Evolutionary conservation across 2,888 invertebrate genomes (phyloP), one percentile per base, ranked within the genome.

Genomic region (Caenorhabditis becei): DNA sequence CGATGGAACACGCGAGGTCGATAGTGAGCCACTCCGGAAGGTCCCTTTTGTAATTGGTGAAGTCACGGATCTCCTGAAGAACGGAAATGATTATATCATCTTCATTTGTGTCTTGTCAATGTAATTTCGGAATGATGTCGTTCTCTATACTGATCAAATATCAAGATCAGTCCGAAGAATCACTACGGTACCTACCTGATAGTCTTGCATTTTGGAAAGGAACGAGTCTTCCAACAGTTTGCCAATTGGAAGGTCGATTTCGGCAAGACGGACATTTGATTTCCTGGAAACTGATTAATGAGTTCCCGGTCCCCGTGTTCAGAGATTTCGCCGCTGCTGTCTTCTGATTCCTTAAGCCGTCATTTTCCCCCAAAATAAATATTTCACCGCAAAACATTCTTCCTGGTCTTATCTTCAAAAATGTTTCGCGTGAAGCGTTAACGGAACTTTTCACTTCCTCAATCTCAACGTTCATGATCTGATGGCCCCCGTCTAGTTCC

Each of bases 21-120:
- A 80, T 28, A 16, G 80, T 80, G 37, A 74, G 65, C 80, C 80
- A 80, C 18, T 71, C 80, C 0, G 80, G 80, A 11, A 80, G 54
- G 14, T 59, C 80, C 5, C 80, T 26, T 41, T 66, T 63, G 20
- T 58, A 74, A 4, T 24, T 20, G 8, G 61, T 32, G n/a, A 66
- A 20, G 37, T 72, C 71, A 24, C 47, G 26, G 7, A 58, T 35
- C 26, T 69, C 69, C 59, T 59, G 59, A 23, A 59, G 26, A 54
- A 71, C n/a, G 44, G 47, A 65, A 5, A 47, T 41, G 18, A 44
- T 16, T 18, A 35, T 53, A 18, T 28, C 16, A 16, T 14, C 41
- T 41, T 41, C 8, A 16, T 41, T 10, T 16, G 8, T 28, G 8
- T 18, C 44, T 47, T 59, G 47, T 63, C 54, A 56, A 23, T 28